These are phyloP conservation scores for Vicugna pacos DNA, from an alignment of 2,113 vertebrate species.

Conservation along the genomic window DNA sequence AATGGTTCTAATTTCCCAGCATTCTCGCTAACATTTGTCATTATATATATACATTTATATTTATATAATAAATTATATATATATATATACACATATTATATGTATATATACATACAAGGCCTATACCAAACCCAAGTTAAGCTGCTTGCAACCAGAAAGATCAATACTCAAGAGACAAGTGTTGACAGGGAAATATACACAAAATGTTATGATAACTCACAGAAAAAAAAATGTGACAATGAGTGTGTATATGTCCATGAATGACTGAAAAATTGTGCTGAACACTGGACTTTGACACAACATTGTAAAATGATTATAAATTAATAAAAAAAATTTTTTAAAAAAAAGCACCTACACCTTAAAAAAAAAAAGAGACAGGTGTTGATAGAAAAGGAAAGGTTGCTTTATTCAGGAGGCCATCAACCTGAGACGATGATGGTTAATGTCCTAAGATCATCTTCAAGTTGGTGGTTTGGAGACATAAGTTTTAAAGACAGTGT, in stretches of 20 bases:
- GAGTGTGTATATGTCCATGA: too few relatives aligned
- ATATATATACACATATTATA: too few relatives aligned
- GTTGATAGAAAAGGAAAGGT: not conserved
- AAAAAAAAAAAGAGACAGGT: too few relatives aligned
- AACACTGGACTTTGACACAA: too few relatives aligned
- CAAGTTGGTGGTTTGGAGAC: not conserved
- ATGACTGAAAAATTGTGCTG: too few relatives aligned
- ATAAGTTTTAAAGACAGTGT: not conserved
- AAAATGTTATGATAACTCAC: too few relatives aligned
- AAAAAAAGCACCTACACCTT: too few relatives aligned
- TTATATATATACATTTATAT: not conserved
- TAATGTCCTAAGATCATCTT: not conserved
- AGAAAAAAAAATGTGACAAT: too few relatives aligned
- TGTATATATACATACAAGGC: not conserved
- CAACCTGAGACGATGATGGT: not conserved
- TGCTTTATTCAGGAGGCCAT: not conserved
- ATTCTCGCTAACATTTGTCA: not conserved
- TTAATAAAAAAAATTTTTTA: too few relatives aligned
- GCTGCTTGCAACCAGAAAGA: not conserved
- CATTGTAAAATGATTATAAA: too few relatives aligned
- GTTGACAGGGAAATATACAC: not conserved
- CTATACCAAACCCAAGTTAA: not conserved
- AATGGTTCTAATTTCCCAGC: not conserved
- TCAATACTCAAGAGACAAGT: not conserved
- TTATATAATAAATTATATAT: too few relatives aligned